phyloP scores from a whole-genome alignment of 2,888 invertebrate genomes.

The Cephonodes hylas region DNA sequence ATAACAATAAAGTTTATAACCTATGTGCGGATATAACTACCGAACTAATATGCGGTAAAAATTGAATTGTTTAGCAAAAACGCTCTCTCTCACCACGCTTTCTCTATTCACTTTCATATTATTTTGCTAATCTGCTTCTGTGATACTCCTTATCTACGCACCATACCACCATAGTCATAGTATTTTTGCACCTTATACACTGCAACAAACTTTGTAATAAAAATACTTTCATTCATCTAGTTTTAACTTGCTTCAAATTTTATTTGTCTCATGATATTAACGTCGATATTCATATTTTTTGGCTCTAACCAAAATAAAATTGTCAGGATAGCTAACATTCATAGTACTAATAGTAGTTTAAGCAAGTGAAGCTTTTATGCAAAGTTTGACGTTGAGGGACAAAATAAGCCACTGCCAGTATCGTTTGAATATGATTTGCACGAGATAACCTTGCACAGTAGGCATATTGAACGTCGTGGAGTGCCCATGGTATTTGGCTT shows the following conservation, averaged over 20 bases:
- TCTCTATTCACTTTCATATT: background rate
- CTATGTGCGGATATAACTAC: background rate
- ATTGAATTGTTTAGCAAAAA: background rate
- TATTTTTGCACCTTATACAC: background rate
- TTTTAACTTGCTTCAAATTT: background rate
- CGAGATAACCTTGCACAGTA: slow-evolving; percentile 6
- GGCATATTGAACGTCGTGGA: slow-evolving; percentile 20
- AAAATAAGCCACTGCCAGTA: background rate
- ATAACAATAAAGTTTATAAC: background rate
- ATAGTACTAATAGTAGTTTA: background rate
- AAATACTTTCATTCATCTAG: background rate
- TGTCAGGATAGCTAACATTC: slow-evolving; percentile 20
- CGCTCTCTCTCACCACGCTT: background rate
- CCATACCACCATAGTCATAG: background rate
- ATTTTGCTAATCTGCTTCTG: background rate
- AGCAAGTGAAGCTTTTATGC: slow-evolving; percentile 19
- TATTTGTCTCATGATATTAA: background rate
- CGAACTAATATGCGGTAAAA: background rate
- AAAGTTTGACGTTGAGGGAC: background rate
- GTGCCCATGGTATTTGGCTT: slow-evolving; percentile 20
- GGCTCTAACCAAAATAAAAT: slow-evolving; percentile 29
- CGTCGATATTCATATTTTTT: slow-evolving; percentile 76
- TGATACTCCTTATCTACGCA: background rate
- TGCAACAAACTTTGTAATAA: background rate
- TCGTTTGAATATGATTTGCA: slow-evolving; percentile 17